A percentile compares a stretch with the other conserved stretches of the same genome.
Evolutionary conservation across 2,888 invertebrate genomes (phyloP).

Genomic region (Apotomis betuletana): DNA sequence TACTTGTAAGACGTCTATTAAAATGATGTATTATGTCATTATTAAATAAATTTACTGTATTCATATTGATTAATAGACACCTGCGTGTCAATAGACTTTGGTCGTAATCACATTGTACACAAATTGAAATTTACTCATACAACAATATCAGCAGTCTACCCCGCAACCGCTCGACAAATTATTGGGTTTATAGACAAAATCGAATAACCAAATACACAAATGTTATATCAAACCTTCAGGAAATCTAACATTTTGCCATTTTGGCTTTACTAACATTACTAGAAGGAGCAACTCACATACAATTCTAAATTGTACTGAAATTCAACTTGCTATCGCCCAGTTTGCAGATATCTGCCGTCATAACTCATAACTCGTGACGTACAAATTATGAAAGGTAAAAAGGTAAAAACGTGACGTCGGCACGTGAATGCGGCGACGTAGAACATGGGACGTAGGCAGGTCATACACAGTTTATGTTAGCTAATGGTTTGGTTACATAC

Average conservation of each 20-base stretch:
- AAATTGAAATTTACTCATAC: slow-evolving; percentile 13
- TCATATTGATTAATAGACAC: slow-evolving; percentile 48
- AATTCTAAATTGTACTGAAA: no score
- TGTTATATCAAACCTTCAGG: not conserved
- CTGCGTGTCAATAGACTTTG: slow-evolving; percentile 47
- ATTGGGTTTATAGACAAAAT: not conserved
- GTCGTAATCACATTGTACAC: slow-evolving; percentile 44
- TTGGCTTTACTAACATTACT: no score
- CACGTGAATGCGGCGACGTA: slow-evolving; percentile 14
- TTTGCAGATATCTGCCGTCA: not conserved
- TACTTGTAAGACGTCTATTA: slow-evolving; percentile 52
- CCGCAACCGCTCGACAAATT: slow-evolving; percentile 4
- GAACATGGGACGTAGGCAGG: not conserved
- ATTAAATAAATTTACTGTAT: slow-evolving; percentile 51
- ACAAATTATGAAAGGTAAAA: slow-evolving; percentile 1
- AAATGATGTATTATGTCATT: slow-evolving; percentile 57
- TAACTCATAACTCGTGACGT: not conserved
- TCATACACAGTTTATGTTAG: no score
- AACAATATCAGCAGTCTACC: slow-evolving; percentile 5
- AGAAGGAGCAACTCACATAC: no score
- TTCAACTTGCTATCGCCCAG: not conserved
- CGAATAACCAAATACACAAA: not conserved
- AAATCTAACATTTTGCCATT: no score
- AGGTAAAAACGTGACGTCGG: not conserved
- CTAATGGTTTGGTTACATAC: no score